phyloP scores from a whole-genome alignment of 64 coral and sea anemone species.

The Acropora yongei region DNA sequence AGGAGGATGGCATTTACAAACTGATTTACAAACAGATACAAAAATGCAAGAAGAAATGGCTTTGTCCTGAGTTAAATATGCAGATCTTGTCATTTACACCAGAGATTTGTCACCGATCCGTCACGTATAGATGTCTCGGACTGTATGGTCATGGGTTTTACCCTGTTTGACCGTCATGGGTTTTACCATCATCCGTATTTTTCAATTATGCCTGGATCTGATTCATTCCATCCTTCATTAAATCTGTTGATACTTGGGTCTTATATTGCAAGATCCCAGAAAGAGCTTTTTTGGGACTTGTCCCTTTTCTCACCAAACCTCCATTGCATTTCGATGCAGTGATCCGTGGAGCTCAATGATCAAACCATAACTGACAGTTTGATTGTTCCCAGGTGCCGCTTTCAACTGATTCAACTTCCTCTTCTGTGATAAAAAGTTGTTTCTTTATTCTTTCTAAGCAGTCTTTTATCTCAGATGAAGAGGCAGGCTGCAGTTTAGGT shows the following conservation, averaged over 20 bases:
- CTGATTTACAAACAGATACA: no score
- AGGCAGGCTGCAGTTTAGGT: constrained; percentile 53
- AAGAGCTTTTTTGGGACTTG: constrained; percentile 77
- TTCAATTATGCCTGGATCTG: constrained; percentile 49
- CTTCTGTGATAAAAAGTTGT: constrained; percentile 62
- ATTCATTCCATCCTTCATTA: constrained; percentile 63
- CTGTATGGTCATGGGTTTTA: no score
- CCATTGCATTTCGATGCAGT: constrained; percentile 76
- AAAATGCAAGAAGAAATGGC: no score
- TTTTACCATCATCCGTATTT: background rate
- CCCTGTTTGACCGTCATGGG: no score
- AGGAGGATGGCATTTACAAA: no score
- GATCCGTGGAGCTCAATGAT: constrained; percentile 38
- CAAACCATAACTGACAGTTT: constrained; percentile 64
- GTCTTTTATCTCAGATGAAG: constrained; percentile 53
- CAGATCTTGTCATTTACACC: no score
- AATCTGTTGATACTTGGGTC: constrained; percentile 14
- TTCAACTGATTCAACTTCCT: constrained; percentile 44
- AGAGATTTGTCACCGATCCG: no score
- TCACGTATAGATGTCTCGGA: no score
- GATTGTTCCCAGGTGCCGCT: constrained; percentile 38
- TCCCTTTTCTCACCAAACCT: constrained; percentile 43
- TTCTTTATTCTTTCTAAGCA: constrained; percentile 60
- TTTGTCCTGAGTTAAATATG: no score
- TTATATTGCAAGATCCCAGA: constrained; percentile 31